phyloP scores from a whole-genome alignment of 1,140 invertebrate species.

The Epicauta chinensis region DNA sequence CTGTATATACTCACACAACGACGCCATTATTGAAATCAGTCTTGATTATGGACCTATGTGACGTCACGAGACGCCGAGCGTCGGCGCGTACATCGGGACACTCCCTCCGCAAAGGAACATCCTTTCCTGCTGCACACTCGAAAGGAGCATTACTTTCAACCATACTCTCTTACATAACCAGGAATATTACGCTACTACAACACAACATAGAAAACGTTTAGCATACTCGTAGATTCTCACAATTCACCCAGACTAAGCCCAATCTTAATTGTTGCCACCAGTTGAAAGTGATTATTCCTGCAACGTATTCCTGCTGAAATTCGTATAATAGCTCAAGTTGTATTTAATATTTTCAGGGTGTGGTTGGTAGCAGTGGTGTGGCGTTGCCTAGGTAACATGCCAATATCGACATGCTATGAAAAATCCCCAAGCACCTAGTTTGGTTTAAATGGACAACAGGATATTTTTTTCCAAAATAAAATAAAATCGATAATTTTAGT shows the following conservation, averaged over 20 bases:
- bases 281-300: background rate
- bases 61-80: constrained; percentile 32
- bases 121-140: constrained; percentile 3
- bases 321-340: constrained; percentile 9
- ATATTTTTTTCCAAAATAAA: background rate
- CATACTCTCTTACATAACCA: background rate
- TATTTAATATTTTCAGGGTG: constrained; percentile 33
- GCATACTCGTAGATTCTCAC: too few relatives aligned
- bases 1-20: constrained; percentile 9
- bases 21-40: constrained; percentile 37
- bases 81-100: constrained; percentile 32
- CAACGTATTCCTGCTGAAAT: background rate
- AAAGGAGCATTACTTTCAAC: background rate
- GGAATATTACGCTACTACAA: background rate
- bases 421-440: constrained; percentile 27
- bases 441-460: background rate
- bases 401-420: constrained; percentile 36
- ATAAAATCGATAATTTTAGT: background rate
- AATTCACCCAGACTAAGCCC: too few relatives aligned
- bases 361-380: constrained; percentile 35
- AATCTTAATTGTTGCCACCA: background rate
- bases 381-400: constrained; percentile 33
- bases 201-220: too few relatives aligned
- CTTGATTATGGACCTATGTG: constrained; percentile 29
- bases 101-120: constrained; percentile 24